Evolutionary conservation across 2,113 vertebrate genomes (phyloP), one percentile per base, ranked within the genome.

Genomic region (Oplegnathus fasciatus): DNA sequence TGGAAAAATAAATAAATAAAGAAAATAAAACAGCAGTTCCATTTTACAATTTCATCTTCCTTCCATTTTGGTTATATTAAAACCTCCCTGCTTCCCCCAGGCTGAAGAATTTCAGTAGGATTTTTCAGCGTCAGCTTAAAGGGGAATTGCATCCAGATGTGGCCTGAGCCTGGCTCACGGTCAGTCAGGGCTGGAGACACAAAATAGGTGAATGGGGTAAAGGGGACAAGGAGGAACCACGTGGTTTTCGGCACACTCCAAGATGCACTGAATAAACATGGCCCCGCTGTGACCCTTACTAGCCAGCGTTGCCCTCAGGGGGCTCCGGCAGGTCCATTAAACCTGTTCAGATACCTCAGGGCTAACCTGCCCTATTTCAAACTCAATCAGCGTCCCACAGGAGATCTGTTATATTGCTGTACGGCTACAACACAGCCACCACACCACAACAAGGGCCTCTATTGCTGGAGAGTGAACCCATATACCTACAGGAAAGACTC

Each of bases 251-350:
- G 91, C 95, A 95, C 93, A 91, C 93, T 94, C 76, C 91, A 14
- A 83, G 93, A 90, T 82, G 78, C 86, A 71, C 79, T 90, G 86
- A 92, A 80, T 91, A 96, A 95, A 95, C 93, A 94, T 87, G 91
- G 93, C 94, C 95, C 85, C 9, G 26, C 28, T 15, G 68, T 93
- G 92, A 95, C 94, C 94, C 85, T 28, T 26, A 54, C 83, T 28
- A 54, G 77, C 80, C 84, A 64, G 73, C 67, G 64, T 73, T 65
- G 9, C 84, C 87, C 92, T 83, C 66, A 48, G 50, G 90, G 80
- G 75, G 73, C 86, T 91, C 82, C 90, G 82, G 87, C 82, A 28
- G 92, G 84, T 92, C 93, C 92, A 92, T 93, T 94, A 94, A 91
- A 91, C 79, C 74, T 82, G 78, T 93, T 93, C 87, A 78, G 89